phyloP scores from a whole-genome alignment of 2,113 vertebrate genomes.

The Erythrocercus mccallii region DNA sequence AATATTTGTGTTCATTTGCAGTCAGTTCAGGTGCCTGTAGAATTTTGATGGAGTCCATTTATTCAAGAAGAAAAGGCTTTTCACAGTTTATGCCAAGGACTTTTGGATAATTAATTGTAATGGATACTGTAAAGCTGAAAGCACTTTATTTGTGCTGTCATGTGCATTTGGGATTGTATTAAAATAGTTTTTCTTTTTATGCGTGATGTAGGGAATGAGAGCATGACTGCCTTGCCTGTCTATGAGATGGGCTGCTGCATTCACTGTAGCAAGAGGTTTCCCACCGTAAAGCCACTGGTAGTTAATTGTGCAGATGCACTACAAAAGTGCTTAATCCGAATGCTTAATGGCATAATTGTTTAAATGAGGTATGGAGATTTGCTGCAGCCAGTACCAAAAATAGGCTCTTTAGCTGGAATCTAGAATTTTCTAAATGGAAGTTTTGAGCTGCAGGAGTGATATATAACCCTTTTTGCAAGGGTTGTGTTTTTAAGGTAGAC shows the following conservation, averaged over 20 bases:
- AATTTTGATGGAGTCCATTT: neutral
- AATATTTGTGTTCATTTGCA: neutral
- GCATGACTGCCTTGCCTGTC: neutral
- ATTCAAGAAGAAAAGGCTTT: neutral
- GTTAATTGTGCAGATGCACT: neutral
- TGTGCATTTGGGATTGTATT: neutral
- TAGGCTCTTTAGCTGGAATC: neutral
- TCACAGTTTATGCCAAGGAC: neutral
- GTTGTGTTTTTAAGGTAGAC: neutral
- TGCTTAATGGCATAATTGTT: neutral
- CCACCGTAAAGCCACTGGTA: neutral
- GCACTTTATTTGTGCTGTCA: conserved; percentile 18
- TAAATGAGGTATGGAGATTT: neutral
- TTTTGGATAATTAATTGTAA: conserved; percentile 47
- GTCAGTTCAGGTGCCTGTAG: neutral
- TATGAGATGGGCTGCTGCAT: neutral
- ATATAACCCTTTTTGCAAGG: neutral
- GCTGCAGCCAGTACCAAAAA: neutral
- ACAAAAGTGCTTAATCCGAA: neutral
- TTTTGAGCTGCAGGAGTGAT: neutral
- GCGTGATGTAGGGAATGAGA: neutral
- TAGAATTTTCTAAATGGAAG: neutral
- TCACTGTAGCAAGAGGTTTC: neutral
- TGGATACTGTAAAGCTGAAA: conserved; percentile 15
- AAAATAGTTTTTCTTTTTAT: neutral